Base-by-base conservation (phyloP, 2,797 vertebrate species). In the Oreochromis grahami region DNA sequence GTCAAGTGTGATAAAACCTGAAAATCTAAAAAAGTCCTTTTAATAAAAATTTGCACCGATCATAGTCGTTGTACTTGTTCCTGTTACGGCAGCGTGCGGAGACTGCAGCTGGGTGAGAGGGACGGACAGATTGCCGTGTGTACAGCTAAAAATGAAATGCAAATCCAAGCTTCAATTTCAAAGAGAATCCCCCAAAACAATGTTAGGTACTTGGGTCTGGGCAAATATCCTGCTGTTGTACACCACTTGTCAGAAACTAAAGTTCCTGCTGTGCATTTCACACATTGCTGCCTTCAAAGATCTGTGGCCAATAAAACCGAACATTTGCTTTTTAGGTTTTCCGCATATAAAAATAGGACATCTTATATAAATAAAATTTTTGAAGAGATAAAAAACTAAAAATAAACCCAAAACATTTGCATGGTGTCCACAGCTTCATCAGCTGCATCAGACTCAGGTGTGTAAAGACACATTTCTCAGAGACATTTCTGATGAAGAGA, bases 1-100 rank as follows among this genome's bases (percentile, higher is more conserved):
- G 92, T 56, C 76, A 90, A 83, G 81, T 88, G 80, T 82, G 55
- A 82, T 83, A 84, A 82, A 86, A 86, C 82, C 84, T 80, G 68
- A 89, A 88, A 82, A 79, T 90, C 84, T 70, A 83, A 80, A 80
- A 76, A 45, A 84, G 76, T 82, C 68, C 76, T 56, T 43, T 51
- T 78, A 65, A 86, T 38, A 80, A 21, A 84, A 87, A 85, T 89
- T 90, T 79, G 56, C 78, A 81, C 21, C 56, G 63, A 76, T 14
- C 32, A 29, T 51, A 1, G 21, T 68, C 58, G 82, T 81, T 86
- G 79, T 51, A 41, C 38, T 68, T 83, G 1, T 52, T 43, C 4
- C 6, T 80, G 80, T 76, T 29, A 45, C 48, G 38, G 79, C 38
- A 17, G 89, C 83, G 80, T 86, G 68, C 80, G 17, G 45, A 26